A percentile compares a stretch with the other conserved stretches of the same genome.
These are phyloP conservation scores for Anseranas semipalmata DNA, from an alignment of 2,113 vertebrate species.

Conservation along the genomic window DNA sequence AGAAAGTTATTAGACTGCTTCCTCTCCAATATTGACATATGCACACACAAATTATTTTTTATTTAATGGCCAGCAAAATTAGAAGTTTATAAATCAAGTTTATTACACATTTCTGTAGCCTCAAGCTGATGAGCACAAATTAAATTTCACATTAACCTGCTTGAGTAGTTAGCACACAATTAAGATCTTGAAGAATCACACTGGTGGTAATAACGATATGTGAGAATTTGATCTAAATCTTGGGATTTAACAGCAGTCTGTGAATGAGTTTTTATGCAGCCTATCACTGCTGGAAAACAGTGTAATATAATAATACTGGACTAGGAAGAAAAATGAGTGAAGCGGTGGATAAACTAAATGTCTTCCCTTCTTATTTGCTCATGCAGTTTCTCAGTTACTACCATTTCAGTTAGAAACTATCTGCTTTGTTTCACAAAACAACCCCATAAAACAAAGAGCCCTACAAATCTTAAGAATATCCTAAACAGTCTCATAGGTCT, in stretches of 20 bases:
- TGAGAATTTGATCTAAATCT: slow-evolving; percentile 44
- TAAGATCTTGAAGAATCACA: slow-evolving; percentile 37
- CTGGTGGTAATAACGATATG: not conserved
- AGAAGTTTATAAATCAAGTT: slow-evolving; percentile 59
- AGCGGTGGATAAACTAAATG: not conserved
- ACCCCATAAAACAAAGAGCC: not conserved
- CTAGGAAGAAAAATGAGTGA: not conserved
- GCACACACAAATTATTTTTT: slow-evolving; percentile 21
- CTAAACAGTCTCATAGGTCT: not conserved
- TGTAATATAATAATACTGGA: not conserved
- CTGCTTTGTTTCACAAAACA: not conserved
- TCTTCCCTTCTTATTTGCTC: not conserved
- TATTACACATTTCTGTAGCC: slow-evolving; percentile 35
- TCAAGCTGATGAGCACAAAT: slow-evolving; percentile 38
- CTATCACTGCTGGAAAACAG: not conserved
- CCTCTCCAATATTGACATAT: slow-evolving; percentile 3
- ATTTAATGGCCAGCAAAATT: slow-evolving; percentile 39
- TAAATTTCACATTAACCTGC: slow-evolving; percentile 56
- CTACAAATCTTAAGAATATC: not conserved
- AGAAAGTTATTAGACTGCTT: slow-evolving; percentile 17
- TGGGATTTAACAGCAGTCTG: slow-evolving; percentile 5
- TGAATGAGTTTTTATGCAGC: not conserved
- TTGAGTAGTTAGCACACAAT: slow-evolving; percentile 54
- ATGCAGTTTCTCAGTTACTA: not conserved
- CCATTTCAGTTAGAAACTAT: not conserved